phyloP scores from a whole-genome alignment of 2,113 vertebrate genomes.

The Pteropus alecto region DNA sequence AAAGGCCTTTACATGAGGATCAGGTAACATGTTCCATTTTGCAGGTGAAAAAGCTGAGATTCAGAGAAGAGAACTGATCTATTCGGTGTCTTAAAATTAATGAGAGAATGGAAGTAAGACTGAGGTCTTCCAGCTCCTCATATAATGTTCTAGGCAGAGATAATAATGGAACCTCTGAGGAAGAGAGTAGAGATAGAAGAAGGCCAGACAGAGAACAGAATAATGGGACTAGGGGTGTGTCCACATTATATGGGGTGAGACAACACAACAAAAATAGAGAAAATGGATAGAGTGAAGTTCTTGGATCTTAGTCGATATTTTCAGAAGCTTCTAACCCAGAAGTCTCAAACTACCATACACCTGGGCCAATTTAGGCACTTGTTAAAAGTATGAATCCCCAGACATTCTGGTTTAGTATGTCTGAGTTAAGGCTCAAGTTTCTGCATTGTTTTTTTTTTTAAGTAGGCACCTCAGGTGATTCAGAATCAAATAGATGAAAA shows the following conservation, averaged over 20 bases:
- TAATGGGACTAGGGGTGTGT: not conserved
- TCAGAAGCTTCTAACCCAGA: not conserved
- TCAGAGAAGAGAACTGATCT: not conserved
- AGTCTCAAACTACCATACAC: not conserved
- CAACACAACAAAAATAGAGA: not conserved
- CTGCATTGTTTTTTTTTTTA: not conserved
- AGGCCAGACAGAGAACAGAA: not conserved
- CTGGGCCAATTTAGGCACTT: not conserved
- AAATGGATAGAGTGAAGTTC: not conserved
- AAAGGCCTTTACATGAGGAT: not conserved
- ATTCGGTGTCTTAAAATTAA: not conserved
- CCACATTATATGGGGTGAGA: not conserved
- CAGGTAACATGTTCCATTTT: not conserved
- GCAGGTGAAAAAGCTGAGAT: not conserved
- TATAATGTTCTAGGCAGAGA: not conserved
- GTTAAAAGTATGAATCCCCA: not conserved
- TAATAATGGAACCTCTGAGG: not conserved
- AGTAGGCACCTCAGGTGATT: not conserved
- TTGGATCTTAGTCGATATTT: not conserved
- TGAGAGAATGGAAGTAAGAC: not conserved
- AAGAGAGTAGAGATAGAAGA: not conserved
- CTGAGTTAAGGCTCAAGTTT: not conserved
- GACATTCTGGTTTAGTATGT: not conserved
- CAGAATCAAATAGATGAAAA: not conserved
- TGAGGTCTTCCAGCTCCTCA: not conserved